Evolutionary conservation across 2,113 vertebrate species (phyloP).

Genomic region (Myotis brandtii): DNA sequence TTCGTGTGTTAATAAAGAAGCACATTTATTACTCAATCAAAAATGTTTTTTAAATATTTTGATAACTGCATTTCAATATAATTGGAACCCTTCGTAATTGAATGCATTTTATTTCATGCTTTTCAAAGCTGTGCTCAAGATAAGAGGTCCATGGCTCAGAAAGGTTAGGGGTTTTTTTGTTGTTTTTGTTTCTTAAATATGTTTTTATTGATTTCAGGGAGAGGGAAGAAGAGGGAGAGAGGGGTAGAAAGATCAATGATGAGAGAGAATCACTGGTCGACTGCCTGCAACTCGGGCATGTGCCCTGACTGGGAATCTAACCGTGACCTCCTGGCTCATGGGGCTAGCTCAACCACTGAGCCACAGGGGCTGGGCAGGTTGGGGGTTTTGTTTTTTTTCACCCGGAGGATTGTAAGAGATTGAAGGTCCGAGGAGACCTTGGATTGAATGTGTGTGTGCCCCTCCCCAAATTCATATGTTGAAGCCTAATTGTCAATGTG

Average conservation of each 20-base stretch:
- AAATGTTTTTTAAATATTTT: conserved; percentile 53
- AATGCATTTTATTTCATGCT: neutral
- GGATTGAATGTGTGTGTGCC: neutral
- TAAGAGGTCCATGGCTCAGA: neutral
- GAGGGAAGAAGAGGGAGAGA: too few relatives aligned
- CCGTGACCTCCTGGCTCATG: too few relatives aligned
- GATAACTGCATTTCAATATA: neutral
- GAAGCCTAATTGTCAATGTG: neutral
- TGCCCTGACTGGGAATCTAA: too few relatives aligned
- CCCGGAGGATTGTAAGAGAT: neutral
- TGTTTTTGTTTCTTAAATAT: too few relatives aligned
- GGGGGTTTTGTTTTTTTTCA: neutral
- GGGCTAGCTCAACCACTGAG: too few relatives aligned
- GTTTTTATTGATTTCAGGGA: too few relatives aligned
- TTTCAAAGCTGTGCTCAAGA: conserved; percentile 28
- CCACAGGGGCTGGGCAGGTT: neutral
- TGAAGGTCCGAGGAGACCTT: neutral
- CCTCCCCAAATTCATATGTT: neutral
- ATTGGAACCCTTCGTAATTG: conserved; percentile 12
- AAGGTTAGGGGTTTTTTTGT: neutral
- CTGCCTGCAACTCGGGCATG: too few relatives aligned
- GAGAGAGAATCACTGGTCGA: too few relatives aligned
- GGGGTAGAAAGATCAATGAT: too few relatives aligned
- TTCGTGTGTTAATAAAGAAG: conserved; percentile 17
- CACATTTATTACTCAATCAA: neutral